phyloP scores from a whole-genome alignment of 2,888 invertebrate genomes.

The Hemaris fuciformis region DNA sequence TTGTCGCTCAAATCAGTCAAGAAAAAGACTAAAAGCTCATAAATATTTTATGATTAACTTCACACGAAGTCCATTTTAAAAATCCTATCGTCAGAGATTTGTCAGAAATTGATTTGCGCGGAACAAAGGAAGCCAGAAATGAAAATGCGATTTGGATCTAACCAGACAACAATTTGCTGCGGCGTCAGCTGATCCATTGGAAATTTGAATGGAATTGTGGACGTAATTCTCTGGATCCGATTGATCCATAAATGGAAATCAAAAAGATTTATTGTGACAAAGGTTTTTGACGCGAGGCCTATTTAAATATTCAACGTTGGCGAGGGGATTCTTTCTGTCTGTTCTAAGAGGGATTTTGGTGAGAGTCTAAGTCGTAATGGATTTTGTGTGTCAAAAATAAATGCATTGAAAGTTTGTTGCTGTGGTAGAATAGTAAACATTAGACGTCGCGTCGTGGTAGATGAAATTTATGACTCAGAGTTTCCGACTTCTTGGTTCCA shows the following conservation, averaged over 20 bases:
- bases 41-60: neutral
- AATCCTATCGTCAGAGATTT: constrained; percentile 26
- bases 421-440: neutral
- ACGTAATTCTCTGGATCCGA: constrained; percentile 33
- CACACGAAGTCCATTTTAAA: constrained; percentile 12
- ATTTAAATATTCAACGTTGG: constrained; percentile 5
- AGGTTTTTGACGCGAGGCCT: constrained; percentile 5
- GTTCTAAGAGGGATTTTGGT: constrained; percentile 3
- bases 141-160: constrained; percentile 37
- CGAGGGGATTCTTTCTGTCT: constrained; percentile 4
- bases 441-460: too few relatives aligned
- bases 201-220: constrained; percentile 40
- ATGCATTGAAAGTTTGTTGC: neutral
- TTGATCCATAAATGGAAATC: constrained; percentile 34
- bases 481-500: too few relatives aligned
- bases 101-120: constrained; percentile 32
- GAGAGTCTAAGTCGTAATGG: neutral
- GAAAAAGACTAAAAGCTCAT: neutral
- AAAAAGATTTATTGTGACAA: constrained; percentile 26
- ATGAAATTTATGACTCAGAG: neutral
- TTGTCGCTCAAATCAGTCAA: neutral
- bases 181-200: constrained; percentile 41
- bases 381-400: constrained; percentile 7
- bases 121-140: constrained; percentile 35
- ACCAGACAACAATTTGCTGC: constrained; percentile 40